Evolutionary conservation across 2,797 vertebrate genomes (phyloP).

Genomic region (Microchirus variegatus): DNA sequence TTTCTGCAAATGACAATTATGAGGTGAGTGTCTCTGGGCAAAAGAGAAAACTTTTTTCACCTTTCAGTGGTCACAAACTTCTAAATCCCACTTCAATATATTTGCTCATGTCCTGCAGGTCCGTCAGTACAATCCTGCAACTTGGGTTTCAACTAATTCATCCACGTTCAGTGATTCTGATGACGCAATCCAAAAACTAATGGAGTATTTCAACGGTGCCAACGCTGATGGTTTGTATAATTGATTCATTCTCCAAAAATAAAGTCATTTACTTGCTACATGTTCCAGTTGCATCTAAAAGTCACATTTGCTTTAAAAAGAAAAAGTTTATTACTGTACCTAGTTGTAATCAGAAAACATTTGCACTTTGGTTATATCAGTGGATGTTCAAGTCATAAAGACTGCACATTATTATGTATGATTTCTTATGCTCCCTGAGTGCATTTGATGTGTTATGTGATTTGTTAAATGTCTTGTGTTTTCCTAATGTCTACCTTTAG

Average conservation of each 20-base stretch:
- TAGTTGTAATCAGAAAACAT: too few relatives aligned
- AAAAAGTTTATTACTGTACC: too few relatives aligned
- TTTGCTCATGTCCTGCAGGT: background rate
- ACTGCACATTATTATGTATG: too few relatives aligned
- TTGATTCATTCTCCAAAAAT: background rate
- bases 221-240: background rate
- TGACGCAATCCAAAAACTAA: background rate
- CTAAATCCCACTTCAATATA: background rate
- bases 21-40: slow-evolving; percentile 66
- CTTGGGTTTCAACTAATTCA: background rate
- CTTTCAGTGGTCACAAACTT: background rate
- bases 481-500: background rate
- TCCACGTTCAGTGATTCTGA: background rate
- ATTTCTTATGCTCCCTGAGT: too few relatives aligned
- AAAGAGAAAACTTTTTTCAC: background rate
- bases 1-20: slow-evolving; percentile 61
- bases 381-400: too few relatives aligned
- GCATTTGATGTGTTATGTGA: too few relatives aligned
- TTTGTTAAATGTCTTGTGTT: background rate
- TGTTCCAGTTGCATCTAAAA: too few relatives aligned
- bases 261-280: too few relatives aligned
- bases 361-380: too few relatives aligned
- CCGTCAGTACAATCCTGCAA: background rate
- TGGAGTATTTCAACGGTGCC: background rate
- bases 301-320: too few relatives aligned